phyloP scores from a whole-genome alignment of 2,113 vertebrate genomes.

The Myrmecophaga tridactyla region DNA sequence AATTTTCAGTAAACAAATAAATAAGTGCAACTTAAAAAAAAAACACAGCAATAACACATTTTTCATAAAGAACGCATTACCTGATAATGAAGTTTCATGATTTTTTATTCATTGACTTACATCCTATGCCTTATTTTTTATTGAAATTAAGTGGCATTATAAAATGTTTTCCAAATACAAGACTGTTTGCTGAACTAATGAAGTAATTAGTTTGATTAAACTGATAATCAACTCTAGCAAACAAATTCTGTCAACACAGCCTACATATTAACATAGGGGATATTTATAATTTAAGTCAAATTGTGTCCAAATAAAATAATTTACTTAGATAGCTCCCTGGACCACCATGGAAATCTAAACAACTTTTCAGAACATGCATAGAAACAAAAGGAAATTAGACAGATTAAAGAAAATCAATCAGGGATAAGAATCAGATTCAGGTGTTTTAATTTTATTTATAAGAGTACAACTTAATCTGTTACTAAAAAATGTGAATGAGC shows the following conservation, averaged over 20 bases:
- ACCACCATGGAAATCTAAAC: constrained; percentile 40
- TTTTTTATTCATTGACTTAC: background rate
- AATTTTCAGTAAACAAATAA: constrained; percentile 10
- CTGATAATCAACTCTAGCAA: constrained; percentile 61
- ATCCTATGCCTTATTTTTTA: background rate
- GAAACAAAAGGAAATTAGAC: constrained; percentile 61
- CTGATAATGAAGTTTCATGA: background rate
- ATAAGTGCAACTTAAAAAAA: constrained; percentile 4
- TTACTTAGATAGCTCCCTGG: constrained; percentile 51
- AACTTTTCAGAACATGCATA: constrained; percentile 53
- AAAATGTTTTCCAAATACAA: constrained; percentile 68
- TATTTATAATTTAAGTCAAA: constrained; percentile 67
- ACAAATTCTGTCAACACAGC: constrained; percentile 71
- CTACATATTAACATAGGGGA: constrained; percentile 51
- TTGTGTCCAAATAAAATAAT: constrained; percentile 61
- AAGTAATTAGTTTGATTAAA: constrained; percentile 66
- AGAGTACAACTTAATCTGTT: background rate
- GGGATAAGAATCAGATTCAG: constrained; percentile 7
- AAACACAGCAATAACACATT: background rate
- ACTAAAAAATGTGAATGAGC: background rate
- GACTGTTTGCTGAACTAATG: constrained; percentile 54
- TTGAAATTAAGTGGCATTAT: constrained; percentile 47
- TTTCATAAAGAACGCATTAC: background rate
- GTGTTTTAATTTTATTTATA: constrained; percentile 33
- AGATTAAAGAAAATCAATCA: constrained; percentile 45